Conservation (phyloP, 2,113 vertebrate genomes). For the cat (Felis catus) region DNA sequence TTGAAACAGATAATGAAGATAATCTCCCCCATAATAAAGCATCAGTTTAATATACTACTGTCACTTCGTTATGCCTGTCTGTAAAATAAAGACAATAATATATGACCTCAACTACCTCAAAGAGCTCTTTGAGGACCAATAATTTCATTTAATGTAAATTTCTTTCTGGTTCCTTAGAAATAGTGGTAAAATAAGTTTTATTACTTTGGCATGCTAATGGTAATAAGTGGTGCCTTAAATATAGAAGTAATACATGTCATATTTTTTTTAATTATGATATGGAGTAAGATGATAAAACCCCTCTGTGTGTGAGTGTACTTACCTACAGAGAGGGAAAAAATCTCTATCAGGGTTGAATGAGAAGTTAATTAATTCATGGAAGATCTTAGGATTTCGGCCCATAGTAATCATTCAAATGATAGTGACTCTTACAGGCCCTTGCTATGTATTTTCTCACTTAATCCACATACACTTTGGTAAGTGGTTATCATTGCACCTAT, state of each 20-base stretch:
- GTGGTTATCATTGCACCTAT: not conserved
- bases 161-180: slow-evolving; percentile 33
- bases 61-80: not conserved
- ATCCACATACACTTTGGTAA: not conserved
- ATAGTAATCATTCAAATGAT: not conserved
- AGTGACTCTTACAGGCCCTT: not conserved
- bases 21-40: not conserved
- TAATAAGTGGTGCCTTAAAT: not conserved
- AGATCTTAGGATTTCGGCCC: not conserved
- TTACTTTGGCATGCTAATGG: not conserved
- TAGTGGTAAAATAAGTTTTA: not conserved
- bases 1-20: not conserved
- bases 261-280: not conserved
- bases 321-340: not conserved
- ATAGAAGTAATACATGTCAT: not conserved
- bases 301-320: not conserved
- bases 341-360: not conserved
- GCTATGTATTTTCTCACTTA: not conserved
- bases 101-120: not conserved
- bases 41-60: not conserved
- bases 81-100: not conserved
- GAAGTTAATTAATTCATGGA: slow-evolving; percentile 14
- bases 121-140: not conserved
- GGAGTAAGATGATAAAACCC: not conserved
- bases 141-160: slow-evolving; percentile 34